Percentiles rank a stretch among this genome's conserved stretches.
These are phyloP conservation scores for Tapirus terrestris DNA, from an alignment of 2,113 vertebrate genomes.

Conservation along the genomic window DNA sequence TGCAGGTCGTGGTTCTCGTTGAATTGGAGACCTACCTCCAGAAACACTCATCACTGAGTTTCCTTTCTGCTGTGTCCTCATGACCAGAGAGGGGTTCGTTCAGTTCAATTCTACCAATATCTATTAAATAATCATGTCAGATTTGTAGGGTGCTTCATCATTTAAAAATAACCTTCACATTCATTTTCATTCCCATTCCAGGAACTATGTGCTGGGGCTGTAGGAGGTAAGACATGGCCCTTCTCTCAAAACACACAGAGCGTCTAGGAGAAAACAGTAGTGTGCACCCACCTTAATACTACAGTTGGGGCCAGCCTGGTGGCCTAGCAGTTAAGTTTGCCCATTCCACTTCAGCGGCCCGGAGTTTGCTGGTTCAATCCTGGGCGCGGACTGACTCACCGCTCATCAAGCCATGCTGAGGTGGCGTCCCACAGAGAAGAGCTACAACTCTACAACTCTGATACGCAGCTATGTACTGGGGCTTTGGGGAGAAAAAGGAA, in stretches of 20 bases:
- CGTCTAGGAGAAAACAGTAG: background rate
- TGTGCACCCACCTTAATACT: background rate
- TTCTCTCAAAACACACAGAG: background rate
- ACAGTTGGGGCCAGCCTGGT: too few relatives aligned
- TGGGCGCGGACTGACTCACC: too few relatives aligned
- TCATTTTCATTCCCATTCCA: conserved; percentile 4
- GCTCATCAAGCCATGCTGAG: too few relatives aligned
- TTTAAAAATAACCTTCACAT: background rate
- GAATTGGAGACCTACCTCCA: background rate
- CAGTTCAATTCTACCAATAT: background rate
- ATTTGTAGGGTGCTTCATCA: background rate
- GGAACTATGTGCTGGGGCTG: background rate
- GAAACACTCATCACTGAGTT: background rate
- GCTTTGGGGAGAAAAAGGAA: too few relatives aligned
- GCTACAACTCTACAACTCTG: too few relatives aligned
- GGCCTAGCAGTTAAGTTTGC: too few relatives aligned
- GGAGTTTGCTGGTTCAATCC: too few relatives aligned
- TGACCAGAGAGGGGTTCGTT: background rate
- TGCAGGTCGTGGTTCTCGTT: background rate
- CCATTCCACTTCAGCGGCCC: too few relatives aligned
- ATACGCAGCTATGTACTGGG: too few relatives aligned
- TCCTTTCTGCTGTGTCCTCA: background rate
- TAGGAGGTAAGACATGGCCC: background rate
- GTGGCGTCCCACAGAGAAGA: too few relatives aligned
- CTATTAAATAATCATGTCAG: background rate